Evolutionary conservation across 2,113 vertebrate genomes (phyloP).

Genomic region (Barbus barbus): DNA sequence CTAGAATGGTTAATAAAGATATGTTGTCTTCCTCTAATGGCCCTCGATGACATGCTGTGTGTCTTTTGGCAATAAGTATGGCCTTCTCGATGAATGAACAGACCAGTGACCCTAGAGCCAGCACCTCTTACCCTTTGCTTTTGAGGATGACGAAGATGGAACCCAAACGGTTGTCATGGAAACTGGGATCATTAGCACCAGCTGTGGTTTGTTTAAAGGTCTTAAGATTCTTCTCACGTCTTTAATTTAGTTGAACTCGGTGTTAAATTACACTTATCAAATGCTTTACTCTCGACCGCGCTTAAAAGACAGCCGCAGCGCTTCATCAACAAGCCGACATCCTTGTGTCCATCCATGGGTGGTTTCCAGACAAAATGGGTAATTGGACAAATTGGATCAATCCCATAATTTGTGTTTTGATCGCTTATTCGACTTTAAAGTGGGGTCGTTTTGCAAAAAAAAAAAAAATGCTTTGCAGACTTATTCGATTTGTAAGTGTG

Average conservation of each 20-base stretch:
- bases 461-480: not conserved
- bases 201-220: constrained; percentile 36
- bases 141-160: constrained; percentile 1
- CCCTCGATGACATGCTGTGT: not conserved
- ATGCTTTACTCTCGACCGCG: constrained; percentile 6
- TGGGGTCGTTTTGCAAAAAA: not conserved
- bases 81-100: constrained; percentile 24
- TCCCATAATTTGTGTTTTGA: constrained; percentile 9
- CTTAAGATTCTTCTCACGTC: constrained; percentile 32
- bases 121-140: constrained; percentile 8
- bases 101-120: constrained; percentile 4
- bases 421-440: constrained; percentile 27
- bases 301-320: not conserved
- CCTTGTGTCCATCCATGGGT: not conserved
- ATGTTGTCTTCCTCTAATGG: not conserved
- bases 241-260: constrained; percentile 41
- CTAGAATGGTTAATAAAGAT: not conserved
- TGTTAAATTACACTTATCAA: constrained; percentile 33
- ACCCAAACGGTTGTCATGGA: constrained; percentile 36
- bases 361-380: not conserved
- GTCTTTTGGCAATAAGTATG: not conserved
- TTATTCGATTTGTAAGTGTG: not conserved
- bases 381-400: constrained; percentile 20
- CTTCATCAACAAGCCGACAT: not conserved
- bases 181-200: constrained; percentile 32